phyloP scores from a whole-genome alignment of 2,113 vertebrate species.

The Python bivittatus region DNA sequence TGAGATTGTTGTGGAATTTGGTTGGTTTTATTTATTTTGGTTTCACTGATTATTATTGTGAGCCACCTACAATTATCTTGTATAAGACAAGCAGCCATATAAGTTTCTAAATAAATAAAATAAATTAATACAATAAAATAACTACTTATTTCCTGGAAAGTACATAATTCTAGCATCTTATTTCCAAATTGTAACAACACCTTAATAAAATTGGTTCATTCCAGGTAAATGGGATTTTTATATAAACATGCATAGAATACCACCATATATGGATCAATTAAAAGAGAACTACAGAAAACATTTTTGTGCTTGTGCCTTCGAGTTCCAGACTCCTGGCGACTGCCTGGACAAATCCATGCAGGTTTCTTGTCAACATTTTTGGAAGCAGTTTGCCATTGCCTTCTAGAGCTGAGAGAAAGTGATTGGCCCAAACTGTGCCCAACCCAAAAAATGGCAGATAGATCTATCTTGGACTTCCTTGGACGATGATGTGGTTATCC shows the following conservation, averaged over 20 bases:
- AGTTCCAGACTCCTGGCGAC: background rate
- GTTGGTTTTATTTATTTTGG: background rate
- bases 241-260: background rate
- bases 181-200: background rate
- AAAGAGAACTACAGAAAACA: background rate
- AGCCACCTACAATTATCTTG: background rate
- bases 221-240: background rate
- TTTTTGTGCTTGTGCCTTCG: background rate
- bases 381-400: background rate
- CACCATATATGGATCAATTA: background rate
- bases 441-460: background rate
- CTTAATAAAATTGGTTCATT: background rate
- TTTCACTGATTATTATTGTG: background rate
- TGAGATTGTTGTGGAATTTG: background rate
- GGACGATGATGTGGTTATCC: background rate
- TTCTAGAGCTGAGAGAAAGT: background rate
- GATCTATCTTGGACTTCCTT: background rate
- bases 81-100: background rate
- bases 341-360: background rate
- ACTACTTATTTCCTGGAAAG: background rate
- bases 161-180: background rate
- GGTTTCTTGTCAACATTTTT: background rate
- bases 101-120: background rate
- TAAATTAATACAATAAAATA: background rate
- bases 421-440: background rate